These are phyloP conservation scores for Mustelus asterias DNA, from an alignment of 2,113 vertebrate genomes.

Conservation along the genomic window DNA sequence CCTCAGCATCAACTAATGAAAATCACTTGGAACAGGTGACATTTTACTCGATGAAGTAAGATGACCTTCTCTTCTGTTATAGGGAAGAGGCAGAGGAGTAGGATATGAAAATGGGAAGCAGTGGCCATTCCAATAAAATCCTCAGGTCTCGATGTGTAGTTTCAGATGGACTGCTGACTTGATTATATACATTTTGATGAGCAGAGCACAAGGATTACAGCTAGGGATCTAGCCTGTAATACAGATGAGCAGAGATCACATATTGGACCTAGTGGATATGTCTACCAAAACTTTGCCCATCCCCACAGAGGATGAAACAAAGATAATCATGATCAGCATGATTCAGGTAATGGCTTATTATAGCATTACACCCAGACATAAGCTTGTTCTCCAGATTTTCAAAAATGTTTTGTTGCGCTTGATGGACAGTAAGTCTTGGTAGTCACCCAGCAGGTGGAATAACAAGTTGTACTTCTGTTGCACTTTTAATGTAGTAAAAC, in stretches of 20 bases:
- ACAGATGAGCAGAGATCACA: not conserved
- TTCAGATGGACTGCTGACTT: not conserved
- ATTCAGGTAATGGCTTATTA: not conserved
- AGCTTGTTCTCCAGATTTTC: not conserved
- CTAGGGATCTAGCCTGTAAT: not conserved
- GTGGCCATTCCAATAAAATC: not conserved
- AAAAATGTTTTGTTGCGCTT: not conserved
- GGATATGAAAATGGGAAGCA: not conserved
- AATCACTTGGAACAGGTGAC: not conserved
- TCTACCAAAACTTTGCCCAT: not conserved
- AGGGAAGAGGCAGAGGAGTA: not conserved
- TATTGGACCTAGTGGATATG: slow-evolving; percentile 15
- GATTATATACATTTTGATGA: not conserved
- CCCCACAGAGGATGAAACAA: not conserved
- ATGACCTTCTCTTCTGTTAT: not conserved
- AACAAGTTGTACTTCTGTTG: not conserved
- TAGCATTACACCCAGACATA: not conserved
- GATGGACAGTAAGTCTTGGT: not conserved
- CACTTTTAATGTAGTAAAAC: not conserved
- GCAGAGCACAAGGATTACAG: not conserved
- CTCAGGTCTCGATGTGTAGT: not conserved
- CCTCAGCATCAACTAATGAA: not conserved
- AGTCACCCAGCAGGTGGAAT: not conserved
- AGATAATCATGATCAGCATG: not conserved
- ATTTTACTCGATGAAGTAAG: not conserved